These are phyloP conservation scores for Piaya cayana DNA, from an alignment of 2,113 vertebrate genomes.

Conservation along the genomic window DNA sequence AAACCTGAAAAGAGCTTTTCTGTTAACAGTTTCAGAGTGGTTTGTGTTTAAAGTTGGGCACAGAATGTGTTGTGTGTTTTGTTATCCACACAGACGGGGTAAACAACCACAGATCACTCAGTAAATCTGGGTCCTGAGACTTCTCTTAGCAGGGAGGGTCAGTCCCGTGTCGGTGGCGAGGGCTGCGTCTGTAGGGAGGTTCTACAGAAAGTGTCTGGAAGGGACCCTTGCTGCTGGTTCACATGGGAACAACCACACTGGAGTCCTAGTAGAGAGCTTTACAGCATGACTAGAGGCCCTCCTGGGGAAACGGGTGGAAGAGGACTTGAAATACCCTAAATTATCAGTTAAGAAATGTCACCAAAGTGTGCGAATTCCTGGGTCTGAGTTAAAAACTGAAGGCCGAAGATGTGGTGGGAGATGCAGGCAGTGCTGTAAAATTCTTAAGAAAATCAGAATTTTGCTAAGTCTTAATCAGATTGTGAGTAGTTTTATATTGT, in stretches of 20 bases:
- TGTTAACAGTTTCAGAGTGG: background rate
- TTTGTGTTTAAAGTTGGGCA: background rate
- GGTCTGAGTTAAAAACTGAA: background rate
- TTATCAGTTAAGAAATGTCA: background rate
- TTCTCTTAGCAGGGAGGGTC: background rate
- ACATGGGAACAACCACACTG: background rate
- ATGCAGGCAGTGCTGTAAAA: background rate
- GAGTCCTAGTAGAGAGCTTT: background rate
- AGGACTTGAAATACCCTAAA: background rate
- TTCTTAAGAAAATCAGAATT: background rate
- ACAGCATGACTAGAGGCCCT: background rate
- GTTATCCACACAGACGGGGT: background rate
- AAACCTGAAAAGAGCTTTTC: background rate
- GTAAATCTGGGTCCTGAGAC: background rate
- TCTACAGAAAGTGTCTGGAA: background rate
- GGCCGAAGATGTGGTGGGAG: background rate
- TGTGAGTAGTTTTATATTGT: background rate
- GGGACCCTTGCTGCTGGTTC: background rate
- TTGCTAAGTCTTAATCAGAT: background rate
- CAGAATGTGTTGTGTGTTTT: background rate
- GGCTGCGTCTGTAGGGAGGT: background rate
- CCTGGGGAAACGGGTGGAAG: background rate
- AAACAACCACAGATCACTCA: background rate
- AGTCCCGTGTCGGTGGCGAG: background rate
- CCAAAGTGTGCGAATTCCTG: accelerated